These are phyloP conservation scores for Mythimna loreyi DNA, from an alignment of 2,888 invertebrate genomes.

Conservation along the genomic window DNA sequence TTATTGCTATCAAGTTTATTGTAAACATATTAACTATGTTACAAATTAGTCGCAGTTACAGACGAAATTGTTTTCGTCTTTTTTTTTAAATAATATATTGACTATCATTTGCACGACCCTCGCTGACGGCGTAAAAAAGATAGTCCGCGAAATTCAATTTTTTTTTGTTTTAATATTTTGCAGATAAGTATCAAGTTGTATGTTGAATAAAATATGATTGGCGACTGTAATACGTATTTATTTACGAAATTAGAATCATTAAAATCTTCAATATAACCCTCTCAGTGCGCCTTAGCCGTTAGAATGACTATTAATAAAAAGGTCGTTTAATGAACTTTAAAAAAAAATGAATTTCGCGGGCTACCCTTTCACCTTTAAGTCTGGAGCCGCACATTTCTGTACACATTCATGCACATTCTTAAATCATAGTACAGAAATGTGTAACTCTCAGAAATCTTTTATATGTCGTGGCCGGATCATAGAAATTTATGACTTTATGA, in stretches of 20 bases:
- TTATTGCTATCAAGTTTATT: conserved; percentile 46
- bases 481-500: too few species aligned
- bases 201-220: too few species aligned
- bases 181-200: too few species aligned
- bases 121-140: not conserved
- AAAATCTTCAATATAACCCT: too few species aligned
- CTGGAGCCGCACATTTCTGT: not conserved
- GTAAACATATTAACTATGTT: conserved; percentile 33
- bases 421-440: not conserved
- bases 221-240: too few species aligned
- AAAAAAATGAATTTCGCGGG: too few species aligned
- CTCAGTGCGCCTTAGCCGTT: too few species aligned
- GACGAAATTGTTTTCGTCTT: conserved; percentile 24
- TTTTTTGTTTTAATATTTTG: not conserved
- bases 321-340: too few species aligned
- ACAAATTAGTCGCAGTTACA: conserved; percentile 37
- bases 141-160: conserved; percentile 4
- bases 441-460: not conserved
- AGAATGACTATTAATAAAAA: too few species aligned
- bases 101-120: conserved; percentile 9
- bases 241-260: too few species aligned
- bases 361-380: not conserved
- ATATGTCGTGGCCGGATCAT: too few species aligned
- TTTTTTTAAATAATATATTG: conserved; percentile 28
- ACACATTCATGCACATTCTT: not conserved